These are phyloP conservation scores for Cyprinodon tularosa DNA, from an alignment of 2,113 vertebrate genomes.

Conservation along the genomic window DNA sequence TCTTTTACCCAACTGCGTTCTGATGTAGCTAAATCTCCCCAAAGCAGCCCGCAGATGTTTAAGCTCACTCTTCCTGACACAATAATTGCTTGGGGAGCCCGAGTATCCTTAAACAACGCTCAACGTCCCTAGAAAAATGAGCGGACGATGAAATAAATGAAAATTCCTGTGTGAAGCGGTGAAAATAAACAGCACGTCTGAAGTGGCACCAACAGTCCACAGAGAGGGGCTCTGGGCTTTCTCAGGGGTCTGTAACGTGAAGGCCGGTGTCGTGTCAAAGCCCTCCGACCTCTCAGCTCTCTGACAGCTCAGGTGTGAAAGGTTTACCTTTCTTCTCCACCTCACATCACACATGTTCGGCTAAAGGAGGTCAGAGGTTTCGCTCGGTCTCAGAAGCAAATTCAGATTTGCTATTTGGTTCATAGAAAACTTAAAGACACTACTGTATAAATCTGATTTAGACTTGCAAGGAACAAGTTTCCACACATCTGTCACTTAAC, in stretches of 20 bases:
- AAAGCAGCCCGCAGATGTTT: conserved; percentile 85
- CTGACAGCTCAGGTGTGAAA: conserved; percentile 87
- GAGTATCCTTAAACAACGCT: conserved; percentile 92
- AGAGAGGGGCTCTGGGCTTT: conserved; percentile 88
- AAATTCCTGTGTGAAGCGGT: conserved; percentile 96
- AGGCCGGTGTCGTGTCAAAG: conserved; percentile 71
- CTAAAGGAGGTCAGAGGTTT: background rate
- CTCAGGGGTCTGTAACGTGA: conserved; percentile 81
- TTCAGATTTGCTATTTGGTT: background rate
- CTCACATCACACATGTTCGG: background rate
- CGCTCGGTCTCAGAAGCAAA: background rate
- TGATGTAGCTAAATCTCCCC: conserved; percentile 79
- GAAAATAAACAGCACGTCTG: conserved; percentile 98
- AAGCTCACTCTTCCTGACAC: conserved; percentile 92
- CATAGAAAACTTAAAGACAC: background rate
- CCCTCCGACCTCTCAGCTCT: background rate
- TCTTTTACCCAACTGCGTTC: conserved; percentile 7
- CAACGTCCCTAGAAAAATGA: conserved; percentile 77
- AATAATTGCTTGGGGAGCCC: conserved; percentile 84
- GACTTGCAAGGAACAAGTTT: background rate
- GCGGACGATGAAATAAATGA: conserved; percentile 88
- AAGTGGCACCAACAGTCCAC: conserved; percentile 90
- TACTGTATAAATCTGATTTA: background rate
- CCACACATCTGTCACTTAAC: background rate
- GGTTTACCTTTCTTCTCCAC: conserved; percentile 68